Conservation (phyloP, 2,113 vertebrate genomes). For the Carassius gibelio region DNA sequence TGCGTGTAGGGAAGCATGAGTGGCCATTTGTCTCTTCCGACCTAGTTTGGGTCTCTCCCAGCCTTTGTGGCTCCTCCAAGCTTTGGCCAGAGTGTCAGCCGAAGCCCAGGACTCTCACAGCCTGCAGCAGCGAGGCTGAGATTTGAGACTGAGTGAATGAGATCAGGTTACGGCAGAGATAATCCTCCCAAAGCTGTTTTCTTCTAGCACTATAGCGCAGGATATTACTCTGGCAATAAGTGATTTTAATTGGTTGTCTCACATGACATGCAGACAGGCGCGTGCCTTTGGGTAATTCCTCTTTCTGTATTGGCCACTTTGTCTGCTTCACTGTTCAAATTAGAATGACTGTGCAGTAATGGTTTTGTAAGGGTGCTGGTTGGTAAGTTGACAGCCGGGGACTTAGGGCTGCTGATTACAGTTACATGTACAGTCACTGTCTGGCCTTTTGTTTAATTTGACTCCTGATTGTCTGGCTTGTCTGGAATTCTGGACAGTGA, state of each 20-base stretch:
- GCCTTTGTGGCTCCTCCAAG: slow-evolving; percentile 27
- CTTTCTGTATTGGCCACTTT: slow-evolving; percentile 27
- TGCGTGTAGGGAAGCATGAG: slow-evolving; percentile 6
- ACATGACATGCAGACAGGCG: slow-evolving; percentile 67
- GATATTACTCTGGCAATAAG: slow-evolving; percentile 75
- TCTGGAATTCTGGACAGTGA: slow-evolving; percentile 43
- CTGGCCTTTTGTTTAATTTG: slow-evolving; percentile 74
- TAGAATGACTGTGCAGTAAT: slow-evolving; percentile 75
- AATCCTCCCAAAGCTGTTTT: slow-evolving; percentile 76
- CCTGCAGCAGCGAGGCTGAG: slow-evolving; percentile 42
- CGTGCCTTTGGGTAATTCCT: slow-evolving; percentile 69
- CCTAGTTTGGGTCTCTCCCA: slow-evolving; percentile 12
- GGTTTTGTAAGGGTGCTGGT: slow-evolving; percentile 62
- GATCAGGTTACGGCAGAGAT: slow-evolving; percentile 74
- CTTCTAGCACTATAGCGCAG: slow-evolving; percentile 74
- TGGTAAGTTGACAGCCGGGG: slow-evolving; percentile 41
- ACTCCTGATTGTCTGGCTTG: slow-evolving; percentile 62
- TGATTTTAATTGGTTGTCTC: slow-evolving; percentile 82
- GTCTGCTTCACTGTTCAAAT: slow-evolving; percentile 57
- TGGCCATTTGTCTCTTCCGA: slow-evolving; percentile 10
- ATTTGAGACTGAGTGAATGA: slow-evolving; percentile 71
- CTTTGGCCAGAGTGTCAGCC: slow-evolving; percentile 49
- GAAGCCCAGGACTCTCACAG: slow-evolving; percentile 37
- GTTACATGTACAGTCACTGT: slow-evolving; percentile 67
- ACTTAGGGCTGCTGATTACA: slow-evolving; percentile 71